Conservation (phyloP, 2,797 vertebrate genomes). For the Erithacus rubecula region DNA sequence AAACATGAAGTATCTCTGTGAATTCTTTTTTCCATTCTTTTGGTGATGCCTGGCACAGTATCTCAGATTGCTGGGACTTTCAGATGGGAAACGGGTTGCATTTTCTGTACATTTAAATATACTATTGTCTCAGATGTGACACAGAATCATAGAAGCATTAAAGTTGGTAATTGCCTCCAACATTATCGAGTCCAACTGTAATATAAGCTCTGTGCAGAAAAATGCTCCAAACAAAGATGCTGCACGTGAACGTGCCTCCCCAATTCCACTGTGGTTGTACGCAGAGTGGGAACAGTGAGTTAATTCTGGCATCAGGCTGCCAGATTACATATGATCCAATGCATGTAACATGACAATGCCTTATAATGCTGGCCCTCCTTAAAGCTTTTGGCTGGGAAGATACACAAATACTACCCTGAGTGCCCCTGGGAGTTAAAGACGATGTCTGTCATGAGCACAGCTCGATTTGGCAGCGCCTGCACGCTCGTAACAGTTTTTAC, state of each 20-base stretch:
- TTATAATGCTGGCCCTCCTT: neutral
- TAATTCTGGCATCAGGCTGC: neutral
- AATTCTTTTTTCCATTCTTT: neutral
- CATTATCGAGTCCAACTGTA: neutral
- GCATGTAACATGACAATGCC: neutral
- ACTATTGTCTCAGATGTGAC: neutral
- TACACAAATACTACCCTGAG: neutral
- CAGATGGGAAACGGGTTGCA: neutral
- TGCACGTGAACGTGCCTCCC: neutral
- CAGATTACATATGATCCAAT: neutral
- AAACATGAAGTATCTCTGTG: neutral
- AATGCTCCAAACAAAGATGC: neutral
- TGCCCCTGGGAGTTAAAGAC: neutral
- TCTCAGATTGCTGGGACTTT: neutral
- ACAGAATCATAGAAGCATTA: neutral
- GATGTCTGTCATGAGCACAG: neutral
- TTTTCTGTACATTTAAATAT: neutral
- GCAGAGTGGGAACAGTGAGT: neutral
- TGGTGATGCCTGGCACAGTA: neutral
- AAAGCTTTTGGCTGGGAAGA: neutral
- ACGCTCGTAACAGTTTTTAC: conserved; percentile 7
- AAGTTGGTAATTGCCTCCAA: neutral
- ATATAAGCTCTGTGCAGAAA: neutral
- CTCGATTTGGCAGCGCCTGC: neutral
- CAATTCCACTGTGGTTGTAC: neutral